phyloP scores from a whole-genome alignment of 2,113 vertebrate genomes.

The Machaerirhynchus nigripectus region DNA sequence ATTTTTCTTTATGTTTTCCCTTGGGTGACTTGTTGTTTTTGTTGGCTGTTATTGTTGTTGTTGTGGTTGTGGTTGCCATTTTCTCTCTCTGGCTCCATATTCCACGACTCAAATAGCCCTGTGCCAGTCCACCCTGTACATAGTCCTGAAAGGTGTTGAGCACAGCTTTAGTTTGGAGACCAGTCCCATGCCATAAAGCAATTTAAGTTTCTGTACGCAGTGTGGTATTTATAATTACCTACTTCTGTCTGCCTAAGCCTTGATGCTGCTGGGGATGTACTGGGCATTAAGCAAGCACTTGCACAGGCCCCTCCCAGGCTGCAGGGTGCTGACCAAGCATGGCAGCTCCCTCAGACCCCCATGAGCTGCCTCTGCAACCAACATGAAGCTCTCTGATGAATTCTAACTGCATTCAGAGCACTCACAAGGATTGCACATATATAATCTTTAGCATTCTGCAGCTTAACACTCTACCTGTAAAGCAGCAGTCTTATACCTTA shows the following conservation, averaged over 20 bases:
- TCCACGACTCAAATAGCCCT: background rate
- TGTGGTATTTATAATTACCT: background rate
- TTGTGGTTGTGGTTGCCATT: background rate
- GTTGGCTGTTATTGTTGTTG: background rate
- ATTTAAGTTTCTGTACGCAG: background rate
- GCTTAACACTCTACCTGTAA: background rate
- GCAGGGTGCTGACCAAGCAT: background rate
- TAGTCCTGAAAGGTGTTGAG: background rate
- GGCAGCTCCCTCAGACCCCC: background rate
- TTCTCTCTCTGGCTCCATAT: background rate
- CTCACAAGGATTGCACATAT: background rate
- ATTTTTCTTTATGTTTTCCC: background rate
- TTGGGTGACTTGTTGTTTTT: background rate
- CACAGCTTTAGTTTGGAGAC: background rate
- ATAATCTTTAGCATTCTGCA: background rate
- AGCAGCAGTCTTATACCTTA: background rate
- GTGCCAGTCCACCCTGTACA: no score
- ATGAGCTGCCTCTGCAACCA: background rate
- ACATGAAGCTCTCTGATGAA: fast-evolving
- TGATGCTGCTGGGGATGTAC: background rate
- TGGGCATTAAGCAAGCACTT: background rate
- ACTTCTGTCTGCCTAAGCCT: background rate
- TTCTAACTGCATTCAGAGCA: background rate
- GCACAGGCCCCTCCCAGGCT: background rate
- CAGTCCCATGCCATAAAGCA: background rate